Evolutionary conservation across 2,113 vertebrate genomes (phyloP), one percentile per base, ranked within the genome.

Genomic region (Seriola quinqueradiata): DNA sequence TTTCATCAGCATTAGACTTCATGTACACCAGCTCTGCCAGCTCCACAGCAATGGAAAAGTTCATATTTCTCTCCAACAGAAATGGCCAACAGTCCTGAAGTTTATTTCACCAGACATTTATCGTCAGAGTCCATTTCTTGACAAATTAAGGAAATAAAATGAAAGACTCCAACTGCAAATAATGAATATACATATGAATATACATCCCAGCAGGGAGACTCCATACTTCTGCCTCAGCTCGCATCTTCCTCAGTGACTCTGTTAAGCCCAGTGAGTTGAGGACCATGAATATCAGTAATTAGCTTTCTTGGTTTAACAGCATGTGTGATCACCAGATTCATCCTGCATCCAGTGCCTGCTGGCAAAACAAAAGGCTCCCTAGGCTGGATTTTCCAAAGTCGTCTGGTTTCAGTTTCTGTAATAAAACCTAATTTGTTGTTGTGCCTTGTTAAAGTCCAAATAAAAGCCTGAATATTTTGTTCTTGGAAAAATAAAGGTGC

Each of bases 401-500:
- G 64, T 71, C 73, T 77, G 25, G 58, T 74, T 84, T 91, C 44
- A 82, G 77, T 90, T 87, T 92, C 68, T 55, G 83, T 73, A 89
- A 91, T 91, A 92, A 85, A 92, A 90, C 54, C 69, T 86, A 85
- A 90, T 92, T 91, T 93, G 89, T 92, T 91, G 84, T 89, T 25
- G 70, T 84, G 77, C 75, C 92, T 90, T 81, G 83, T 93, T 92
- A 90, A 92, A 90, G 70, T 70, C 75, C 86, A 88, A 90, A 94
- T 92, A 89, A 93, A 93, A 90, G 23, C 38, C 71, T 52, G 76
- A 82, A 87, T 90, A 87, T 92, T 88, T 85, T 83, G 77, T 92
- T 90, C 84, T 85, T 79, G 77, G 89, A 80, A 77, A 86, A 86
- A 81, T 80, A 80, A 87, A 91, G 84, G 80, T 67, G 78, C 84